phyloP scores from a whole-genome alignment of 2,888 invertebrate genomes.

The Calameuta pallipes region DNA sequence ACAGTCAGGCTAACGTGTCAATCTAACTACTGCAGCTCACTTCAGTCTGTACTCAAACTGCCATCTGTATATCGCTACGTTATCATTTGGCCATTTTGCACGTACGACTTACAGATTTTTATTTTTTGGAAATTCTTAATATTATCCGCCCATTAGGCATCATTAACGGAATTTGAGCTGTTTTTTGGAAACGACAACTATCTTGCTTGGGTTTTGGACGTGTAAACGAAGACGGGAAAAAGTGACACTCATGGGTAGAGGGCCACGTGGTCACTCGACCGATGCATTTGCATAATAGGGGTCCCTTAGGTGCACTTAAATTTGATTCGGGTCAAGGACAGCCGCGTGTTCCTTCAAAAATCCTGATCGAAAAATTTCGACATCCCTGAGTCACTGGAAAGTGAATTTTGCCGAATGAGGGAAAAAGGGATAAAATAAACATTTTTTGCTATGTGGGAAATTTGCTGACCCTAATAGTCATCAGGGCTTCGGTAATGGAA shows the following conservation, averaged over 20 bases:
- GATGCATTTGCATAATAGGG: background rate
- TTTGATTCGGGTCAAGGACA: too few relatives aligned
- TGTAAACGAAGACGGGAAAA: background rate
- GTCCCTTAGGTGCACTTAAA: background rate
- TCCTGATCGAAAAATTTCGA: background rate
- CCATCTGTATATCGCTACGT: too few relatives aligned
- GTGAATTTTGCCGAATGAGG: background rate
- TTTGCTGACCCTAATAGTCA: background rate
- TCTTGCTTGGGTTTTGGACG: background rate
- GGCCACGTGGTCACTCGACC: background rate
- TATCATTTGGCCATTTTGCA: too few relatives aligned
- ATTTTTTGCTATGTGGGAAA: background rate
- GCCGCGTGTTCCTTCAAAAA: background rate
- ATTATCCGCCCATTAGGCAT: too few relatives aligned
- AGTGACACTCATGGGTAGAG: background rate
- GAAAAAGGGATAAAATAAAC: background rate
- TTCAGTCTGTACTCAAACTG: background rate
- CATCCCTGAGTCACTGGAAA: background rate
- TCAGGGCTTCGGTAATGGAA: background rate
- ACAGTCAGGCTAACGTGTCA: too few relatives aligned
- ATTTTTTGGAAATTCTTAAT: too few relatives aligned
- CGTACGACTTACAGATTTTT: too few relatives aligned
- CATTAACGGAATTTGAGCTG: background rate
- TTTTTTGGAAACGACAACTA: background rate
- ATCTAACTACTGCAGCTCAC: background rate